Conservation (phyloP, 2,888 invertebrate genomes). For the Oasisia sp. region DNA sequence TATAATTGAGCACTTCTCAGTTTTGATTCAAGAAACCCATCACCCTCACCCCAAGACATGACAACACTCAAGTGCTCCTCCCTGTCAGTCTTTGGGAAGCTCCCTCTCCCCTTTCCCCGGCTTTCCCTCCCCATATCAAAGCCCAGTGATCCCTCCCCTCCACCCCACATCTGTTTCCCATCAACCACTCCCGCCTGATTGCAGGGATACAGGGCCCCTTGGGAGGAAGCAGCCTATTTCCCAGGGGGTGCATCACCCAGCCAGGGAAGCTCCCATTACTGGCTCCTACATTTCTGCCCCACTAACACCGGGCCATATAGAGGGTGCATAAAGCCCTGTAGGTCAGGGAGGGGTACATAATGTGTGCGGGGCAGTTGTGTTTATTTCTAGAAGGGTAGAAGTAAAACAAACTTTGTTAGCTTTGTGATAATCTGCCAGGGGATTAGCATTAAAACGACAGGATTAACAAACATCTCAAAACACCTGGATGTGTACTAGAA, state of each 20-base stretch:
- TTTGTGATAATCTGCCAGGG: background rate
- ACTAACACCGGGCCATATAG: background rate
- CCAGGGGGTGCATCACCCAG: background rate
- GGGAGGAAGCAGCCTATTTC: slow-evolving; percentile 5
- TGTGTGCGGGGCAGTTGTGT: background rate
- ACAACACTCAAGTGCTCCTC: too few relatives aligned
- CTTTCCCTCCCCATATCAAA: background rate
- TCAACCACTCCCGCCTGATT: background rate
- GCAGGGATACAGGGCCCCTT: background rate
- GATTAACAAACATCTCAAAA: background rate
- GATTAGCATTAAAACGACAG: background rate
- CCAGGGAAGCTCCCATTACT: background rate
- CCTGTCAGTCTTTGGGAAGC: background rate
- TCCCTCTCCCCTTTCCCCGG: background rate
- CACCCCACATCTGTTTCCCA: slow-evolving; percentile 17
- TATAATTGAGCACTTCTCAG: too few relatives aligned
- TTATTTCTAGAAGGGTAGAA: background rate
- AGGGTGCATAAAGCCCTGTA: background rate
- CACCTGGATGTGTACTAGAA: background rate
- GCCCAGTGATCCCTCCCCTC: background rate
- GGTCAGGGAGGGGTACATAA: background rate
- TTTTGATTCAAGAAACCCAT: too few relatives aligned
- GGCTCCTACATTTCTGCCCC: background rate
- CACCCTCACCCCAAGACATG: too few relatives aligned
- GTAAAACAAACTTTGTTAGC: background rate